Evolutionary conservation across 2,888 invertebrate genomes (phyloP).

Genomic region (Drosophila pseudotakahashii): DNA sequence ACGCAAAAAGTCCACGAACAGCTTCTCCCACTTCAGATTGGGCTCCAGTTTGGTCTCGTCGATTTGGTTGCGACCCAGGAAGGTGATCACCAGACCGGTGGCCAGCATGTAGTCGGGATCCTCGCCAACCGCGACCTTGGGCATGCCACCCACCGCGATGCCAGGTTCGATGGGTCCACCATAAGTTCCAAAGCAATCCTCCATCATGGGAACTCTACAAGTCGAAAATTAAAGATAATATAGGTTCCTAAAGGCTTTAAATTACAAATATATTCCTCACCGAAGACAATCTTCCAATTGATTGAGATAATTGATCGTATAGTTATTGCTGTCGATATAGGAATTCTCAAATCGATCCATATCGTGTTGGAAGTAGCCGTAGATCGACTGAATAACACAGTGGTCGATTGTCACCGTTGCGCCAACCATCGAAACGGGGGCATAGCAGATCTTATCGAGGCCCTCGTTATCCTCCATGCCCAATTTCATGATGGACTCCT

Average conservation of each 20-base stretch:
- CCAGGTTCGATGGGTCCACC: constrained; percentile 95
- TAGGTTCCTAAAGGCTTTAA: background rate
- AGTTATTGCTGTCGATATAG: constrained; percentile 79
- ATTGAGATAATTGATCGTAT: constrained; percentile 84
- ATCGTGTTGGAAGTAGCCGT: constrained; percentile 91
- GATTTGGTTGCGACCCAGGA: constrained; percentile 90
- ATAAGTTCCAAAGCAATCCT: constrained; percentile 91
- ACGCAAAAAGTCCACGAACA: constrained; percentile 88
- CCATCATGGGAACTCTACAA: constrained; percentile 85
- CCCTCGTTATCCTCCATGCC: constrained; percentile 86
- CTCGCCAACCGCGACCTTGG: constrained; percentile 85
- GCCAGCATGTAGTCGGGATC: constrained; percentile 86
- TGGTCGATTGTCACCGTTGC: constrained; percentile 85
- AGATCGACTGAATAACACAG: constrained; percentile 93
- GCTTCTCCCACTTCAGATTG: constrained; percentile 90
- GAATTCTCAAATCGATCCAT: constrained; percentile 85
- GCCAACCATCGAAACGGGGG: constrained; percentile 90
- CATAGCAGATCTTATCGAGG: constrained; percentile 91
- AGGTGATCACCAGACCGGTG: constrained; percentile 90
- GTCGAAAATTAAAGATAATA: fast-evolving
- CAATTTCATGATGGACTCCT: constrained; percentile 87
- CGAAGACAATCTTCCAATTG: constrained; percentile 81
- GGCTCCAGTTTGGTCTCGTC: constrained; percentile 86
- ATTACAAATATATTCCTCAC: constrained; percentile 54
- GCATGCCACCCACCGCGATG: constrained; percentile 92